Evolutionary conservation across 2,797 vertebrate genomes (phyloP), one percentile per base, ranked within the genome.

Genomic region (Mallotus villosus): DNA sequence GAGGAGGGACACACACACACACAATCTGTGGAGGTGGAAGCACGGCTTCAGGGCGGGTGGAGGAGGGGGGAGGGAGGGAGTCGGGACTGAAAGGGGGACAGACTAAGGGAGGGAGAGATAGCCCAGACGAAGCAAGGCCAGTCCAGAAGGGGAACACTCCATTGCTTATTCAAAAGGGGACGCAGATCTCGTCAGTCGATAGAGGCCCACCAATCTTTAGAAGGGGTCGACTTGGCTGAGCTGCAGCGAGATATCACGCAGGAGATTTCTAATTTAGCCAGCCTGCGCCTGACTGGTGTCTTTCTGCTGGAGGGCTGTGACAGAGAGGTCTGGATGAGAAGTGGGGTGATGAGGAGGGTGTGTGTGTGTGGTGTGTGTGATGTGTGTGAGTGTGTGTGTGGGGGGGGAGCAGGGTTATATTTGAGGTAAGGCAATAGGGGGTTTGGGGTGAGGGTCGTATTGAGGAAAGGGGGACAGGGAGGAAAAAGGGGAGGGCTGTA

Each of bases 121-220:
- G 37, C 8, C 37, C 37, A 61, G 67, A 62, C 71, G 62, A 69
- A 74, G 73, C 25, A 27, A 27, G 3, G 73, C 73, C 73, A 66
- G 81, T 73, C 78, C 73, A 75, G 69, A 75, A 72, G 85, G 81
- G 76, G 87, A 41, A 86, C 25, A 76, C 86, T 85, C 77, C 83
- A 91, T 92, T 93, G 91, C 89, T 92, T 93, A 93, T 94, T 93
- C 89, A 93, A 91, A 81, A 91, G 90, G 82, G 86, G 64, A 17
- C 16, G 84, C 80, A 87, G 89, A 92, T 92, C 85, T 79, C 80
- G 84, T 24, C 67, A 78, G 84, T 84, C 83, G 88, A 92, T 92
- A 91, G 86, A 89, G 77, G 83, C 82, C 85, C 80, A 83, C 82
- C 88, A 86, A 75, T 90, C 82, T 82, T 82, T 84, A 77, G 72